These are phyloP conservation scores for Heterotilapia buettikoferi DNA, from an alignment of 2,113 vertebrate species.

Conservation along the genomic window DNA sequence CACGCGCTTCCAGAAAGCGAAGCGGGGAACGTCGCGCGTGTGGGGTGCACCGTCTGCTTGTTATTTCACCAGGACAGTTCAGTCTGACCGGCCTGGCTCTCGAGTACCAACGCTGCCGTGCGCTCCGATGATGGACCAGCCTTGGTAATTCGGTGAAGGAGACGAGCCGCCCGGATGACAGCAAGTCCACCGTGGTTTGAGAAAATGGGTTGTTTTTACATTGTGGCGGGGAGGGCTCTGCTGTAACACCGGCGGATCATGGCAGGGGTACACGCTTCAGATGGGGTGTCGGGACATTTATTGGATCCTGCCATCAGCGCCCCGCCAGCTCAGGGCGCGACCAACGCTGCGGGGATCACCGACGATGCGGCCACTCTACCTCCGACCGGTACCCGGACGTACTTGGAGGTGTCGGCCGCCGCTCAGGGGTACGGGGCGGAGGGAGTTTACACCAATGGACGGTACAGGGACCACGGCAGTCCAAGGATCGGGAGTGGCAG, in stretches of 20 bases:
- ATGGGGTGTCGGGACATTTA: constrained; percentile 64
- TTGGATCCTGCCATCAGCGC: constrained; percentile 36
- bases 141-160: neutral
- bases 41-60: constrained; percentile 12
- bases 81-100: neutral
- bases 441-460: constrained; percentile 69
- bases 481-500: constrained; percentile 67
- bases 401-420: constrained; percentile 64
- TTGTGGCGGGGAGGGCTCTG: constrained; percentile 5
- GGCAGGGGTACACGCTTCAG: constrained; percentile 69
- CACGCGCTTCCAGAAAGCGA: neutral
- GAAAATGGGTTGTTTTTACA: constrained; percentile 39
- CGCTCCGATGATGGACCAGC: constrained; percentile 9
- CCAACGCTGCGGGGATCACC: constrained; percentile 32
- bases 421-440: constrained; percentile 62
- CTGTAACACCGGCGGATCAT: constrained; percentile 64
- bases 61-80: neutral
- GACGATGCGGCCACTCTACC: constrained; percentile 30
- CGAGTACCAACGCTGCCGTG: neutral
- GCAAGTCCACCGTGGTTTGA: constrained; percentile 13
- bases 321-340: constrained; percentile 35
- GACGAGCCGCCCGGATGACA: neutral
- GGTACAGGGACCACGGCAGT: constrained; percentile 63
- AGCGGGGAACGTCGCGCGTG: neutral
- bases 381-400: constrained; percentile 44